Evolutionary conservation across 2,797 vertebrate species (phyloP).

Genomic region (Falco columbarius): DNA sequence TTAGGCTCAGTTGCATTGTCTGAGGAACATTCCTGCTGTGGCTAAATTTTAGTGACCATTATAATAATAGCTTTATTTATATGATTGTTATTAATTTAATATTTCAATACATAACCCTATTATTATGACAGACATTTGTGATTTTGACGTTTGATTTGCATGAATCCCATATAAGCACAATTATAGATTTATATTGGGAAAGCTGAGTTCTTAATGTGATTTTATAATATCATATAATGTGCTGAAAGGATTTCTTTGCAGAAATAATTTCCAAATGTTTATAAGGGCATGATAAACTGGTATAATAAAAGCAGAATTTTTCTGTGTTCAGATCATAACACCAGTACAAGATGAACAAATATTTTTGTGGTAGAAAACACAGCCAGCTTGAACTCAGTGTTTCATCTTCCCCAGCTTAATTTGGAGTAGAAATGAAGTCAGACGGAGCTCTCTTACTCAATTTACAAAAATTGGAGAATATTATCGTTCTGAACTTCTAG

Average conservation of each 20-base stretch:
- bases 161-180: neutral
- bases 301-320: neutral
- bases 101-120: neutral
- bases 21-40: neutral
- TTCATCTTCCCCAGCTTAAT: neutral
- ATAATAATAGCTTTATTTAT: neutral
- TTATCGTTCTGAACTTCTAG: neutral
- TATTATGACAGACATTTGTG: neutral
- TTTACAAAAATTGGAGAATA: neutral
- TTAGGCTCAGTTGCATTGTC: neutral
- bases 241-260: neutral
- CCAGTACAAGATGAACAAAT: neutral
- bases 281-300: neutral
- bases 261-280: neutral
- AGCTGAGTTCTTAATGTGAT: neutral
- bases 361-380: neutral
- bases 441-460: neutral
- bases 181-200: neutral
- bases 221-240: neutral
- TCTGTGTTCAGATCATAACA: neutral
- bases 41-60: neutral
- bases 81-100: neutral
- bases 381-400: neutral
- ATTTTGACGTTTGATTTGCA: neutral
- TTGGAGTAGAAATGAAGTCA: neutral